A percentile compares a stretch with the other conserved stretches of the same genome.
These are phyloP conservation scores for Patiria miniata DNA, from an alignment of 35 echinoderm and acorn worm species.

Conservation along the genomic window DNA sequence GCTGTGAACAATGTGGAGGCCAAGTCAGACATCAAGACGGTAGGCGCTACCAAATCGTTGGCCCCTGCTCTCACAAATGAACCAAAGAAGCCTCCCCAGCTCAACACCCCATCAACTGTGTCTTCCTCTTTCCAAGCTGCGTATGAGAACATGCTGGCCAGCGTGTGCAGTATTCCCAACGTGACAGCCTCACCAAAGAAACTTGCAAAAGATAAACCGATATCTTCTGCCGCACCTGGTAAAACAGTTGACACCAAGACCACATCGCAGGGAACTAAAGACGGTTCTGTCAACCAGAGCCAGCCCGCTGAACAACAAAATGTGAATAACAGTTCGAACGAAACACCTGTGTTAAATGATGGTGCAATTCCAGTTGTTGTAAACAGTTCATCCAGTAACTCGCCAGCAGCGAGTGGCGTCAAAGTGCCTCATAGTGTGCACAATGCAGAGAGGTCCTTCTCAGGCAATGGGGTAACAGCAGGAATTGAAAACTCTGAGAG, in stretches of 20 bases:
- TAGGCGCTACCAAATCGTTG: background rate
- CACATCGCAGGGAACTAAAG: background rate
- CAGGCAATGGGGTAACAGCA: background rate
- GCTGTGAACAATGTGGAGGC: background rate
- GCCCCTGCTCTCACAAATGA: background rate
- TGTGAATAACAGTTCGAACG: background rate
- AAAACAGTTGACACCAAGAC: background rate
- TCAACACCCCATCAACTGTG: slow-evolving; percentile 14
- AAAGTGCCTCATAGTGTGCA: too few relatives aligned
- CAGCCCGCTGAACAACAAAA: background rate
- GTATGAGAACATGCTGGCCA: slow-evolving; percentile 30
- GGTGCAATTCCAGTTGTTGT: background rate
- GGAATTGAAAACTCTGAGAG: slow-evolving; percentile 1
- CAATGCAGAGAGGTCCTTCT: too few relatives aligned
- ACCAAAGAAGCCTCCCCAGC: background rate
- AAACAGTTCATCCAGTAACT: background rate
- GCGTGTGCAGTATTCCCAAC: slow-evolving; percentile 30
- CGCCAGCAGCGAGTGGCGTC: background rate
- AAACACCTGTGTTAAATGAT: background rate
- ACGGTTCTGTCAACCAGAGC: background rate
- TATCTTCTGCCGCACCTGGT: background rate
- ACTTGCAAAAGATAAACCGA: background rate
- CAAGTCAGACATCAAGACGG: background rate
- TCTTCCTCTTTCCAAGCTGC: slow-evolving; percentile 30
- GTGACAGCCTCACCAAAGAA: slow-evolving; percentile 9